Percentiles rank a stretch among this genome's conserved stretches.
phyloP scores from a whole-genome alignment of 2,113 vertebrate genomes.

The Nesoenas mayeri region DNA sequence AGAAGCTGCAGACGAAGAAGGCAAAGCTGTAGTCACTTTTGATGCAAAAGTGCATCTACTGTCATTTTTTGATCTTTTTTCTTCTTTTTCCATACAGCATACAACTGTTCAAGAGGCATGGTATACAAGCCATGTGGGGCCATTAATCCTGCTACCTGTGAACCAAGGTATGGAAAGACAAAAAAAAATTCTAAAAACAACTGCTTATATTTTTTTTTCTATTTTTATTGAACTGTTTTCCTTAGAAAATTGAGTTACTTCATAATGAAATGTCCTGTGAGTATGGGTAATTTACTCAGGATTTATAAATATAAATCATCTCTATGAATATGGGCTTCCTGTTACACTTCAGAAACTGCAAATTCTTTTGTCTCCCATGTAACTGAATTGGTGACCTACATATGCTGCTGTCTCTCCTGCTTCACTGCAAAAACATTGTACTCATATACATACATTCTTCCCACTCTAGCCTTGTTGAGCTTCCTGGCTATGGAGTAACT shows the following conservation, averaged over 20 bases:
- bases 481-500: slow-evolving; percentile 4
- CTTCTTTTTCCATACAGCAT: slow-evolving; percentile 65
- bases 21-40: not conserved
- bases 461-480: slow-evolving; percentile 19
- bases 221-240: not conserved
- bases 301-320: not conserved
- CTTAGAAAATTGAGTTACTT: not conserved
- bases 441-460: not conserved
- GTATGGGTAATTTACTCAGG: not conserved
- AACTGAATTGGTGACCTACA: not conserved
- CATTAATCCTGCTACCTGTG: slow-evolving; percentile 75
- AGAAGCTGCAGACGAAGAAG: not conserved
- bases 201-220: not conserved
- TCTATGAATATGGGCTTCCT: not conserved
- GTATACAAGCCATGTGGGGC: slow-evolving; percentile 84
- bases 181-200: not conserved
- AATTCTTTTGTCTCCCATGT: not conserved
- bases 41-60: not conserved
- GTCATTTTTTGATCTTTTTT: not conserved
- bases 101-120: slow-evolving; percentile 74
- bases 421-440: not conserved
- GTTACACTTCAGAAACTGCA: not conserved
- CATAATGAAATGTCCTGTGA: not conserved
- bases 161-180: slow-evolving; percentile 71
- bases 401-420: not conserved